Evolutionary conservation across 2,797 vertebrate species (phyloP), one percentile per base, ranked within the genome.

Genomic region (Melanotaenia parkinsoni): DNA sequence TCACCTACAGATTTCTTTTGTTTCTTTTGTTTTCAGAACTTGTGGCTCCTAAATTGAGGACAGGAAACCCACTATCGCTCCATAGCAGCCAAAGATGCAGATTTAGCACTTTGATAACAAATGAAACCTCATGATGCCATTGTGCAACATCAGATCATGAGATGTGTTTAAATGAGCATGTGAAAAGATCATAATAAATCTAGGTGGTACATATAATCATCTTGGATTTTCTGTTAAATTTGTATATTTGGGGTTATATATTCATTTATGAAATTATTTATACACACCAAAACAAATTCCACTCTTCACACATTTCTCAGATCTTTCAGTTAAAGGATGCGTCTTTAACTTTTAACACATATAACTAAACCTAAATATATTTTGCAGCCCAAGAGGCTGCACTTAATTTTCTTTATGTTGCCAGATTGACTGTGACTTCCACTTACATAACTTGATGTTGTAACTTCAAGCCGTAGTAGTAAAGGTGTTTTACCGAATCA

Each of bases 1-100:
- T 14, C 26, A 30, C 14, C 53, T 30, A 14, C 53, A 56, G 12
- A 28, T 22, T 38, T 14, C 22, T 7, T 3, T 20, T 1, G 5
- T n/a, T 5, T 24, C 43, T 13, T 0, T 62, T 9, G 67, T 68
- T 70, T 77, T 67, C 33, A 1, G 26, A 59, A 24, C 50, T 22
- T 82, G 85, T 77, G 80, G 82, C 70, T 77, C 28, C 43, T 47
- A 72, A 89, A 90, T 87, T 83, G 88, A 80, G 91, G 85, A 90
- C 90, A 92, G 92, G 90, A 92, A 92, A 65, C 72, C 67, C 73
- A 76, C 28, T 66, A 14, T 70, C 80, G 64, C 86, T 72, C 78
- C 74, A 87, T 71, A 18, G 35, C 43, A 66, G 14, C 22, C 5
- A 71, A 66, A 74, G 6, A 5, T 79, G 80, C 83, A 76, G 10